A percentile compares a stretch with the other conserved stretches of the same genome.
These are phyloP conservation scores for Thera britannica DNA, from an alignment of 2,888 invertebrate genomes.

Conservation along the genomic window DNA sequence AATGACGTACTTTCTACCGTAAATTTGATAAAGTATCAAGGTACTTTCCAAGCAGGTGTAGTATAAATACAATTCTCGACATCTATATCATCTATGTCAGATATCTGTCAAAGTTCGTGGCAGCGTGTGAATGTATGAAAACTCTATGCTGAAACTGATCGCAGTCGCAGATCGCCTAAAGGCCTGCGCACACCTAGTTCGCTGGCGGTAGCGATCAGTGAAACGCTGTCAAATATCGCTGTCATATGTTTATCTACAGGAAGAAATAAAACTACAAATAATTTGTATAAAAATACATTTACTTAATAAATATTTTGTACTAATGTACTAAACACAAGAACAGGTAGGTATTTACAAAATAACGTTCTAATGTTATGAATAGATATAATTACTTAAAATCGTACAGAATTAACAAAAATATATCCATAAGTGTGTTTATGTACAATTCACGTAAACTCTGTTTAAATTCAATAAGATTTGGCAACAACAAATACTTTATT, in stretches of 20 bases:
- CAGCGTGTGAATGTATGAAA: no score
- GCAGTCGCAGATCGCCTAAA: no score
- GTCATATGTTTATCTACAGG: background rate
- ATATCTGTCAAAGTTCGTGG: no score
- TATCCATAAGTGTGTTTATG: conserved; percentile 14
- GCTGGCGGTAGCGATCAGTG: no score
- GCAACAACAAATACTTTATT: conserved; percentile 48
- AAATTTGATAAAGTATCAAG: no score
- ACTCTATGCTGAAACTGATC: no score
- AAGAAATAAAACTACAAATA: background rate
- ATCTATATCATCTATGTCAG: no score
- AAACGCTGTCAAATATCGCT: no score
- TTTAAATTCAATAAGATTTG: conserved; percentile 51
- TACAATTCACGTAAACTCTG: conserved; percentile 55
- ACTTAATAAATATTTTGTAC: conserved; percentile 59
- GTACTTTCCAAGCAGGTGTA: no score
- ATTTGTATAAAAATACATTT: conserved; percentile 58
- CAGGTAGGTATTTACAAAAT: conserved; percentile 29
- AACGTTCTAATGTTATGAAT: conserved; percentile 12
- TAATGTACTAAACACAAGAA: conserved; percentile 30
- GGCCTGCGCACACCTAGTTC: no score
- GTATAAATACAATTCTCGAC: no score
- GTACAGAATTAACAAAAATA: conserved; percentile 1
- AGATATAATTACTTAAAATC: conserved; percentile 1
- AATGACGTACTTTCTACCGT: no score